Evolutionary conservation across 2,113 vertebrate genomes (phyloP), one percentile per base, ranked within the genome.

Genomic region (Pardalotus punctatus): DNA sequence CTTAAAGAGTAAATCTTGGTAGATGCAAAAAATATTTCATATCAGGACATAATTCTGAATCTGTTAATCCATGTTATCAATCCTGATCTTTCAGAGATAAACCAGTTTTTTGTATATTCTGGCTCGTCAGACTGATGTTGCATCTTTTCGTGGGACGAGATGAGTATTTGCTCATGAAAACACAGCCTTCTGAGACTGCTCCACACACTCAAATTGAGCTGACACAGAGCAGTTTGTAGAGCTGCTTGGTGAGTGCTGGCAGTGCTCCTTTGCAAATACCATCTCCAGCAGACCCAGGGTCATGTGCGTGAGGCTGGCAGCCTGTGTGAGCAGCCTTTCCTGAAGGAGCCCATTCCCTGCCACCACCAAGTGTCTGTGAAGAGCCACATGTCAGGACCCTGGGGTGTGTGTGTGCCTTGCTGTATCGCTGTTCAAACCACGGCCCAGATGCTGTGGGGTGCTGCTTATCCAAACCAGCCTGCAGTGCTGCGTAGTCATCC

Each of bases 241-340:
- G 86, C 94, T 81, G 86, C 86, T 43, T 51, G 90, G 78, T 88
- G 88, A 77, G 17, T 35, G 90, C 93, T 96, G 93, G 94, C 94
- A 95, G 67, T 3, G 1, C 23, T 81, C 71, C 82, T 93, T 81
- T 42, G n/a, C 80, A 84, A 71, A 93, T 88, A 51, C 94, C 93
- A 74, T 86, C 82, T 74, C 79, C 24, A 94, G 86, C 86, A 86
- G 82, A 58, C 31, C 64, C 67, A 25, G 85, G 73, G 90, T 93
- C 88, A 70, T 86, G 86, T 71, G 86, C 1, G 0, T 43, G 80
- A 54, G 80, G 82, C 54, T 90, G 92, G 86, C 86, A 92, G 92
- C 61, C 73, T 8, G 2, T 11, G 7, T 11, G 35, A 69, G 81
- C 90, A 51, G 74, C 79, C 70, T 79, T 88, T 12, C 69, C 90